Evolutionary conservation across 2,888 invertebrate genomes (phyloP), one percentile per base, ranked within the genome.

Genomic region (Horisme vitalbata): DNA sequence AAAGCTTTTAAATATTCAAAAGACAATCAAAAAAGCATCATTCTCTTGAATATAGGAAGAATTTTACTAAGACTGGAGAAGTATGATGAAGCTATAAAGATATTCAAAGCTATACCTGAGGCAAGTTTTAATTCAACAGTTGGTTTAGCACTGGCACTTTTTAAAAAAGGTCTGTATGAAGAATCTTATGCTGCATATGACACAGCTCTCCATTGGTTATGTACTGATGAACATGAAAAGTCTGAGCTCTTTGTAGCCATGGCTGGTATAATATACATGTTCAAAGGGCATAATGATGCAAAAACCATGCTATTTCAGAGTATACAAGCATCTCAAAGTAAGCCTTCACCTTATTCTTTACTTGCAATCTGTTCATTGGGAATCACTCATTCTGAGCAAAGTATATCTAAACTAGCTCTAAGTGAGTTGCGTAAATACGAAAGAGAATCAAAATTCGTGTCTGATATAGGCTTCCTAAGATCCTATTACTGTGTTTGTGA

Each of bases 181-280:
- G 94, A 96, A 71, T 93, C 95, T 0, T 96, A 95, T 74, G 90
- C 91, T 18, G 92, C 93, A 0, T 97, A 96, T 79, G 93, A 94
- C 64, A 92, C 93, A 43, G 94, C 95, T 18, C 76, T 96, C 21
- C 92, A 94, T 61, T 93, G 92, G 90, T 73, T 94, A 38, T 92
- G 93, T 27, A 89, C 90, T 35, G 86, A 89, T 59, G 93, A 93
- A 57, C 83, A 85, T 52, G 92, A 94, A 58, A 95, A 94, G 73
- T 94, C 96, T 0, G 93, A 95, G 63, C 89, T 97, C 11, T 86
- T 96, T 35, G 94, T 96, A 21, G 96, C 96, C 0, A 93, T 97
- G 92, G 96, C 96, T 13, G 94, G 96, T 24, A 95, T 97, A 84
- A 93, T 94, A 4, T 96, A 96, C 73, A 93, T 93, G 80, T 94